phyloP scores from a whole-genome alignment of 2,113 vertebrate genomes.

The Vidua macroura region DNA sequence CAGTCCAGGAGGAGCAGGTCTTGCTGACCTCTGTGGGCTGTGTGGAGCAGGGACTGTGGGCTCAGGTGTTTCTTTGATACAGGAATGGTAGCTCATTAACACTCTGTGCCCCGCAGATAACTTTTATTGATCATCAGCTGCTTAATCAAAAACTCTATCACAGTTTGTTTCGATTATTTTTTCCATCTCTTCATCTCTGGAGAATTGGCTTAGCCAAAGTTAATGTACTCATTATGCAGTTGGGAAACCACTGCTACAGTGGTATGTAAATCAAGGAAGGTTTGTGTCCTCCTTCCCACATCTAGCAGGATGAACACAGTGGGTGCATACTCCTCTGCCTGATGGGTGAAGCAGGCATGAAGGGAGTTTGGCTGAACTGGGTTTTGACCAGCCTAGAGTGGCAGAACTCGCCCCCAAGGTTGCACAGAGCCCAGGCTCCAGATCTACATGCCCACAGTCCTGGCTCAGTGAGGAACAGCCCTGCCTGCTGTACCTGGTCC shows the following conservation, averaged over 20 bases:
- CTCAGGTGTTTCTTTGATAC: constrained; percentile 14
- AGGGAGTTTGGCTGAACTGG: background rate
- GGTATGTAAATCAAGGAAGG: background rate
- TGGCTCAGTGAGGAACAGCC: background rate
- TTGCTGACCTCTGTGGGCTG: background rate
- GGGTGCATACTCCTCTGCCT: background rate
- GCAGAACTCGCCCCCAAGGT: background rate
- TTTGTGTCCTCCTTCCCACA: background rate
- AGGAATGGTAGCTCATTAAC: constrained; percentile 44
- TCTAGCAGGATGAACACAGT: background rate
- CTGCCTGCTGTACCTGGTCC: background rate
- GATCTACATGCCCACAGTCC: background rate
- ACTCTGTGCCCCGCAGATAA: constrained; percentile 22
- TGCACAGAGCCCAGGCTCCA: background rate
- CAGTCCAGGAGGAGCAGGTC: background rate
- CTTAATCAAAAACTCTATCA: constrained; percentile 59
- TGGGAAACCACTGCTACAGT: background rate
- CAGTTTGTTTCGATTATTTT: constrained; percentile 36
- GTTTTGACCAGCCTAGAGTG: background rate
- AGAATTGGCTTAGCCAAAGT: constrained; percentile 12
- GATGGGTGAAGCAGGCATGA: background rate
- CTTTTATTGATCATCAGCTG: constrained; percentile 63
- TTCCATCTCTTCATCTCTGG: constrained; percentile 16
- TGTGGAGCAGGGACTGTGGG: fast-evolving
- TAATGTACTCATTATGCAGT: constrained; percentile 33